Conservation (phyloP, 1,140 invertebrate species). For the Bombus polaris region DNA sequence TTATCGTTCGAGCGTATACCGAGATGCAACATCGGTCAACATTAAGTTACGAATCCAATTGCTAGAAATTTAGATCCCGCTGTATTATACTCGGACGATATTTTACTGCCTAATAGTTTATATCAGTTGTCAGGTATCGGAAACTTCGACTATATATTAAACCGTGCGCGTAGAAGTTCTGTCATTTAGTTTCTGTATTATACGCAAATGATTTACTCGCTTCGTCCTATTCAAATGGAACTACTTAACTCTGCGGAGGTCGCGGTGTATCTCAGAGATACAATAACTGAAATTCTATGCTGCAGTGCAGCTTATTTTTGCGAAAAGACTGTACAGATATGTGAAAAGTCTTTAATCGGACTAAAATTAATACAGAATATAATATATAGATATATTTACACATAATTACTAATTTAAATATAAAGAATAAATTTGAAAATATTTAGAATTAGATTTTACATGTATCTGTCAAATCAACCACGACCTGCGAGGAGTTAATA, state of each 20-base stretch:
- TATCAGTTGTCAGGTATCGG: neutral
- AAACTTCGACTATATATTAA: neutral
- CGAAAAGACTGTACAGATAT: no score
- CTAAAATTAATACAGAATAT: no score
- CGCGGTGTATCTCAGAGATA: no score
- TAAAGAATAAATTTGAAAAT: no score
- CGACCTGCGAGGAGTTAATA: neutral
- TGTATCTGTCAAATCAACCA: no score
- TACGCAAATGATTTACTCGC: neutral
- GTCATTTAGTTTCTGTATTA: constrained; percentile 4
- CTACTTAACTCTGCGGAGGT: neutral
- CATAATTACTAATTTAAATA: no score
- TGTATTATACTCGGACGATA: neutral
- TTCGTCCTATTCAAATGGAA: neutral
- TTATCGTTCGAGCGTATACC: no score
- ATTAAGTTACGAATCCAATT: neutral
- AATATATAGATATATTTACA: no score
- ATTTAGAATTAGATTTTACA: no score
- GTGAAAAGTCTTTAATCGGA: no score
- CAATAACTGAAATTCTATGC: no score
- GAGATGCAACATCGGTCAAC: neutral
- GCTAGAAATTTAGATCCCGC: neutral
- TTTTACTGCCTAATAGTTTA: neutral
- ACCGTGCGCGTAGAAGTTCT: neutral
- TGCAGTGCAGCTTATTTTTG: no score